Conservation (phyloP, 1,140 invertebrate genomes). For the Diuraphis noxia region DNA sequence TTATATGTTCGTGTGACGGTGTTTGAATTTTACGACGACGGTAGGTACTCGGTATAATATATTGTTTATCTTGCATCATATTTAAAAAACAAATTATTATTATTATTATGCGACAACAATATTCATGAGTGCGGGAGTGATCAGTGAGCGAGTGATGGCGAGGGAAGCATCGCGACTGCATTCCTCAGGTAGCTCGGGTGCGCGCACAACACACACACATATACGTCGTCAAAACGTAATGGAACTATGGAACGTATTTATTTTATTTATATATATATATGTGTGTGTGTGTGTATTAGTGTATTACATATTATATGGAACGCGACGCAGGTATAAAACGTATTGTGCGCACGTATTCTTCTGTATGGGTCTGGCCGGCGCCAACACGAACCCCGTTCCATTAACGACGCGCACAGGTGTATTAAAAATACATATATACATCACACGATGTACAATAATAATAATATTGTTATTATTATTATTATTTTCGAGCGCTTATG, state of each 20-base stretch:
- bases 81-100: not conserved
- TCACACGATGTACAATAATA: not conserved
- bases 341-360: conserved; percentile 13
- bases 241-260: conserved; percentile 43
- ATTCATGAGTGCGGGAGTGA: no score
- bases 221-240: not conserved
- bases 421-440: conserved; percentile 29
- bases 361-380: conserved; percentile 39
- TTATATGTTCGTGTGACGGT: not conserved
- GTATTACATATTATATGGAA: not conserved
- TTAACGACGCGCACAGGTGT: conserved; percentile 50
- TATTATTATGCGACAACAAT: conserved; percentile 11
- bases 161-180: conserved; percentile 22
- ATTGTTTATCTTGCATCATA: not conserved
- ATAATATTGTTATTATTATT: not conserved
- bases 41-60: not conserved
- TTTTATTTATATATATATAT: not conserved
- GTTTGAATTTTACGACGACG: not conserved
- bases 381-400: conserved; percentile 42
- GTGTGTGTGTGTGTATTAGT: not conserved
- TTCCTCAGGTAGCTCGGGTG: conserved; percentile 44
- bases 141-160: not conserved
- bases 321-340: not conserved
- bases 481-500: conserved; percentile 16
- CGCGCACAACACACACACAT: not conserved